Evolutionary conservation across 2,888 invertebrate genomes (phyloP).

Genomic region (Hirudinaria manillensis): DNA sequence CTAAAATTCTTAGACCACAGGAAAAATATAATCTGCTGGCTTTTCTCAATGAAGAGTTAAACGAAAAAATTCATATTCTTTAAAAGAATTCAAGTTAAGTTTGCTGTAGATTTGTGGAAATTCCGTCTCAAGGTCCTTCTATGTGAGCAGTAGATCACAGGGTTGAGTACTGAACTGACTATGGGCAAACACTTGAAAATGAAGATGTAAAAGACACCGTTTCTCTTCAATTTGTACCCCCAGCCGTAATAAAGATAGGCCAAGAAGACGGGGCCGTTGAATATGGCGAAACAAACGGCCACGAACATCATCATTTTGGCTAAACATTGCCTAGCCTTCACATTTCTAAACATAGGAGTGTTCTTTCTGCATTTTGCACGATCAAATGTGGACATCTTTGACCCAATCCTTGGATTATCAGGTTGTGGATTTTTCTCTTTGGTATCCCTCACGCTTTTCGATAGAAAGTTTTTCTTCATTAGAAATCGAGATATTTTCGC

Average conservation of each 20-base stretch:
- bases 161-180: slow-evolving; percentile 37
- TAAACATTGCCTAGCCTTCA: slow-evolving; percentile 33
- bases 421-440: not conserved
- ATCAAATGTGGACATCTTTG: not conserved
- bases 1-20: too few relatives aligned
- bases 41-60: too few relatives aligned
- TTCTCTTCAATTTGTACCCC: slow-evolving; percentile 31
- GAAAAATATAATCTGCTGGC: too few relatives aligned
- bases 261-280: slow-evolving; percentile 36
- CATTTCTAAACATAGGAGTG: slow-evolving; percentile 19
- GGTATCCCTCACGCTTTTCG: not conserved
- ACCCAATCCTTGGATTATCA: not conserved
- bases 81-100: too few relatives aligned
- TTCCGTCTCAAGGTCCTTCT: slow-evolving; percentile 29
- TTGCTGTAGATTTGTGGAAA: too few relatives aligned
- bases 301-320: slow-evolving; percentile 38
- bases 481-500: slow-evolving; percentile 34
- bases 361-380: not conserved
- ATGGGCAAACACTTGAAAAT: slow-evolving; percentile 36
- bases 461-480: not conserved
- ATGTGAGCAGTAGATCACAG: slow-evolving; percentile 36
- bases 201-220: slow-evolving; percentile 36
- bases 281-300: slow-evolving; percentile 36
- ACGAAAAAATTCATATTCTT: too few relatives aligned
- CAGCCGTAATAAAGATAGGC: slow-evolving; percentile 29